Evolutionary conservation across 2,113 vertebrate species (phyloP), one percentile per base, ranked within the genome.

Genomic region (Ornithorhynchus anatinus): DNA sequence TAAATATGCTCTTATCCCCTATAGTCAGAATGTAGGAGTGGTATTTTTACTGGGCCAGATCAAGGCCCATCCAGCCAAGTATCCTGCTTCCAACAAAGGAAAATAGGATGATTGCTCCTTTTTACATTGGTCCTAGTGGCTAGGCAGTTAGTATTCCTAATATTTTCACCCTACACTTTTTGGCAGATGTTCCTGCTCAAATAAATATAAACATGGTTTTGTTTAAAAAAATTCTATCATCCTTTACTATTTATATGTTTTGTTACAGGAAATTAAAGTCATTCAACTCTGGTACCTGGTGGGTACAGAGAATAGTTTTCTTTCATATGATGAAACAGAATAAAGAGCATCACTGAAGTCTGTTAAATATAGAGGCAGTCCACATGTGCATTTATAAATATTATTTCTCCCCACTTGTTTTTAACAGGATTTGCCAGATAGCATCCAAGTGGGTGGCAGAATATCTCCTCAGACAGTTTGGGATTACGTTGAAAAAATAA

Each of bases 401-500:
- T 29, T 48, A 29, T 19, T 25, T 70, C n/a, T 59, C 1, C 77
- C 77, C 17, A 75, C 35, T 3, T 60, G 75, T 69, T 59, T 42
- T 27, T 69, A 6, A 8, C 66, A 99, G 98, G 97, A 99, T 87
- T 93, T 99, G 77, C 98, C 96, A 64, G 97, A 98, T 66, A 98
- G 94, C 68, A 95, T 99, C 87, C 96, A 98, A 90, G 95, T 99
- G 63, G 97, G 98, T 50, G 98, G 98, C 51, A 94, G 98, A 79
- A 99, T 99, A 85, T 97, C 95, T 42, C 98, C 98, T 68, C 97
- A 98, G 78, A 98, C 90, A 13, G 98, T 99, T 64, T 99, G 98
- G 98, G 98, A 99, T 84, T 99, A 99, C 73, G 95, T 99, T 65
- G 98, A 99, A 88, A 99, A 99, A 93, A 98, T 99, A 72, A 96